Base-by-base conservation (phyloP, 2,113 vertebrate genomes). In the Poeciliopsis prolifica region DNA sequence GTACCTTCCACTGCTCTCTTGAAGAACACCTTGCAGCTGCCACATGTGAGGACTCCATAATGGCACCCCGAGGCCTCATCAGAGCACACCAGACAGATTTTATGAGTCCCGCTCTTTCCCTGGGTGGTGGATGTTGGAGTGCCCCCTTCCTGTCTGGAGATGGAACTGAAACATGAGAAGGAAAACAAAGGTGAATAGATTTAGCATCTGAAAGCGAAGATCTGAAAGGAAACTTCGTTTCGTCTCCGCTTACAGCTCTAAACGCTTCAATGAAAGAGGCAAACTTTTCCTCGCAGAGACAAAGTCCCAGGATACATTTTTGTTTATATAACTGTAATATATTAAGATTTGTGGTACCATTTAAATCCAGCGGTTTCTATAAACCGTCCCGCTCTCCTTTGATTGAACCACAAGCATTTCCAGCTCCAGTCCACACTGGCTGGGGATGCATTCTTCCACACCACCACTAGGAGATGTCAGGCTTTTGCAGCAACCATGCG, bases 11-110 rank as follows among this genome's bases (percentile, higher is more conserved):
- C 94, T 7, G 95, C 95, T 83, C 95, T 92, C 87, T 95, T 95
- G 86, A 95, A 95, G 88, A 95, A 95, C 60, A 95, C 95, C 88
- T 95, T 95, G 88, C 95, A 95, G 90, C 95, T 95, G 74, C 95
- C 95, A 13, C 95, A 95, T 73, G 95, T 95, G 78, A 95, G 92
- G n/a, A 95, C 95, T 0, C 95, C 95, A 1, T 95, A 95, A 80
- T 95, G 95, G 86, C 95, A 95, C 65, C 95, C 95, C 0, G 95
- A 95, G 5, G 95, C 94, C 79, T 95, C 95, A 19, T 95, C 95
- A 0, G 94, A 95, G 79, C 95, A 95, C 78, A 95, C 94, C 84
- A 95, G 88, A 78, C 95, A 95, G 82, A 95, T 93, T 83, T 95
- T 95, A 64, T 92, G 93, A 70, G 81, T 74, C 60, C 85, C 73